A percentile compares a stretch with the other conserved stretches of the same genome.
Conservation (phyloP, 2,888 invertebrate species). For the Trachelus stipa region DNA sequence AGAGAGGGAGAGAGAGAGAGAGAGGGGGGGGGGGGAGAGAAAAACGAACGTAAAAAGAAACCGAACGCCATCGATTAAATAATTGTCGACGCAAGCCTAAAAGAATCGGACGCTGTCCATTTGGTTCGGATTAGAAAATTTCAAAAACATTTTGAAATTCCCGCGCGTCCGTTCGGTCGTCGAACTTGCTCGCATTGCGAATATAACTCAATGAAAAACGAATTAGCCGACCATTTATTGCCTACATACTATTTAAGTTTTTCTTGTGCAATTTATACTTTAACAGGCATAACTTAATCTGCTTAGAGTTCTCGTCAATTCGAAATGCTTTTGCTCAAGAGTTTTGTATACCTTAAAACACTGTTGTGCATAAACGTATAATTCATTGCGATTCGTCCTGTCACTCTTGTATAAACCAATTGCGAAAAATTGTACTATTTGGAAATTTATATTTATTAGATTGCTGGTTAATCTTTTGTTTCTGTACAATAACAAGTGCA, state of each 20-base stretch:
- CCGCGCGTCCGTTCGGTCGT: not conserved
- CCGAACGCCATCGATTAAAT: not conserved
- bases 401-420: not conserved
- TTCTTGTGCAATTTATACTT: not conserved
- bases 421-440: not conserved
- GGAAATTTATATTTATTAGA: not conserved
- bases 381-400: not conserved
- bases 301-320: not conserved
- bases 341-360: not conserved
- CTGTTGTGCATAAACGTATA: not conserved
- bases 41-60: not conserved
- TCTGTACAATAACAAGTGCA: not conserved
- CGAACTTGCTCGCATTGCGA: not conserved
- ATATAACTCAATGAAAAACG: not conserved
- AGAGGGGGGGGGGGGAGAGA: too few relatives aligned
- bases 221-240: not conserved
- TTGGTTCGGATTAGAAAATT: not conserved
- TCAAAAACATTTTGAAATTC: not conserved
- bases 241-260: not conserved
- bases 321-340: not conserved
- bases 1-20: too few relatives aligned
- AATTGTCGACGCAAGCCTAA: not conserved
- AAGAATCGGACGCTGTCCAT: not conserved
- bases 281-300: not conserved
- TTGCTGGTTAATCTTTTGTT: not conserved